A percentile compares a stretch with the other conserved stretches of the same genome.
These are phyloP conservation scores for Ernsta delagoae DNA, from an alignment of 2,888 invertebrate genomes.

Conservation along the genomic window DNA sequence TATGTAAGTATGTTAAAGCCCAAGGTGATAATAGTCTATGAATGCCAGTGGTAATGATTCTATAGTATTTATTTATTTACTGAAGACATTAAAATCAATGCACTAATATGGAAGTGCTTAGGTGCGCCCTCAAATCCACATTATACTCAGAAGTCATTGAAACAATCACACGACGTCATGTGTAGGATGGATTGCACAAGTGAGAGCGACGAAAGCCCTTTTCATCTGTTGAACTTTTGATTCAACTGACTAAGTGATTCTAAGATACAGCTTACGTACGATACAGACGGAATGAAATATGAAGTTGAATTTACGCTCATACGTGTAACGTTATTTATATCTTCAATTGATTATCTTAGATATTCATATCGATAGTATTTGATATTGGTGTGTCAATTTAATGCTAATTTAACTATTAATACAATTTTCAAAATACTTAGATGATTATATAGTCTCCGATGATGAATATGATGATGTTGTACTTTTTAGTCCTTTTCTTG, in stretches of 20 bases:
- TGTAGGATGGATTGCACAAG: conserved; percentile 31
- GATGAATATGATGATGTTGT: too few species aligned
- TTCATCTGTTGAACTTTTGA: conserved; percentile 32
- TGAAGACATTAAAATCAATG: background rate
- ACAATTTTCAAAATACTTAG: too few species aligned
- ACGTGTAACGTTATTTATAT: background rate
- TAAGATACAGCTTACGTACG: background rate
- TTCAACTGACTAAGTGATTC: conserved; percentile 9
- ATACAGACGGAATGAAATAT: conserved; percentile 4
- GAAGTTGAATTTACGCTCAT: background rate
- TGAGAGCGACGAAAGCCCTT: conserved; percentile 26
- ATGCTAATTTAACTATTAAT: too few species aligned
- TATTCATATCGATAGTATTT: too few species aligned
- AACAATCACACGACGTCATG: conserved; percentile 11
- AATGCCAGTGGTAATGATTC: background rate
- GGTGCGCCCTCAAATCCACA: background rate
- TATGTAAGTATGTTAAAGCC: too few species aligned
- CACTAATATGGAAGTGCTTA: background rate
- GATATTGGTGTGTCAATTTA: too few species aligned
- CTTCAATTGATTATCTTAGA: background rate
- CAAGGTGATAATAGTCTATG: background rate
- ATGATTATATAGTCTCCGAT: too few species aligned
- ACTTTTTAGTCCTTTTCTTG: too few species aligned
- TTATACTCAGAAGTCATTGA: background rate
- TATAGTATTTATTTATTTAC: background rate